These are phyloP conservation scores for Micropterix aruncella DNA, from an alignment of 2,888 invertebrate species.

Conservation along the genomic window DNA sequence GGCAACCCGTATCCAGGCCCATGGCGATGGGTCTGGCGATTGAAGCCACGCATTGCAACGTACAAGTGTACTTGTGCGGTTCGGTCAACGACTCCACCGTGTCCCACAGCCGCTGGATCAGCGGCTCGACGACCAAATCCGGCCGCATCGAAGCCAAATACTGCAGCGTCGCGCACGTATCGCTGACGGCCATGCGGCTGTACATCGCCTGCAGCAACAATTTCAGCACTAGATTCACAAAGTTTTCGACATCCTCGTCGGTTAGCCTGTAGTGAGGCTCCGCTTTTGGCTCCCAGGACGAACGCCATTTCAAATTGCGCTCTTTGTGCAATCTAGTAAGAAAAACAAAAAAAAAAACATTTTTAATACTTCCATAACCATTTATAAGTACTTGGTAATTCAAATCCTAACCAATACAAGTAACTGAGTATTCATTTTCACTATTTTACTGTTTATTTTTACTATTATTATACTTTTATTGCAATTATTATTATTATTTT, in stretches of 20 bases:
- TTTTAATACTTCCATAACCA: slow-evolving; percentile 4
- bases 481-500: too few relatives aligned
- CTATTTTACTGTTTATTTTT: too few relatives aligned
- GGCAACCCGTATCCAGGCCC: slow-evolving; percentile 40
- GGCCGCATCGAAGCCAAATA: slow-evolving; percentile 69
- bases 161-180: slow-evolving; percentile 53
- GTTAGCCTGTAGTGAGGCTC: slow-evolving; percentile 57
- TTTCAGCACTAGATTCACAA: slow-evolving; percentile 63
- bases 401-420: slow-evolving; percentile 1
- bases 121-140: slow-evolving; percentile 66
- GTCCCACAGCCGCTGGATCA: slow-evolving; percentile 66
- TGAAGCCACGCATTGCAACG: slow-evolving; percentile 54
- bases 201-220: slow-evolving; percentile 68
- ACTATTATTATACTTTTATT: too few relatives aligned
- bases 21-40: slow-evolving; percentile 51
- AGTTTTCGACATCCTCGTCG: slow-evolving; percentile 67
- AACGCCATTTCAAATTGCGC: slow-evolving; percentile 37
- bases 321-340: slow-evolving; percentile 49
- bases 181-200: slow-evolving; percentile 49
- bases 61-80: slow-evolving; percentile 67
- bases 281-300: slow-evolving; percentile 53
- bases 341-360: slow-evolving; percentile 14
- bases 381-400: not conserved
- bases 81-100: slow-evolving; percentile 78
- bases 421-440: too few relatives aligned